A percentile compares a stretch with the other conserved stretches of the same genome.
Conservation (phyloP, 2,888 invertebrate genomes). For the Hirudinaria manillensis region DNA sequence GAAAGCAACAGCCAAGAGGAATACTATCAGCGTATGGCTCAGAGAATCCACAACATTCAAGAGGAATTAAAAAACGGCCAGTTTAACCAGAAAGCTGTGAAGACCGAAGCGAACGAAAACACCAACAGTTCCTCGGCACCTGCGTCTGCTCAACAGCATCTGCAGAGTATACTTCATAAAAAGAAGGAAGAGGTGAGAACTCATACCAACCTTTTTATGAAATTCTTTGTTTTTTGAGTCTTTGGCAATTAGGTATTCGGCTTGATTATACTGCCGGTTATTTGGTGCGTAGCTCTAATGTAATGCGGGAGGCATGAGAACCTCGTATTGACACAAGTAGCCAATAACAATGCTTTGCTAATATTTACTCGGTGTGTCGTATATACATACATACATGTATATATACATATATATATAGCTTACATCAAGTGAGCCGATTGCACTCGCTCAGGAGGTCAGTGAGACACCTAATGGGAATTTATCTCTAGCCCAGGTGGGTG, state of each 20-base stretch:
- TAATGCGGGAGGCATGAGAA: too few species aligned
- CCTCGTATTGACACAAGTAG: too few species aligned
- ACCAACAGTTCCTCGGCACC: background rate
- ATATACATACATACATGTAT: too few species aligned
- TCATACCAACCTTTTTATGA: too few species aligned
- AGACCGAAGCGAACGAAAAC: background rate
- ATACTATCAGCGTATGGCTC: slow-evolving; percentile 94
- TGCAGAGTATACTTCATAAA: slow-evolving; percentile 25
- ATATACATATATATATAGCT: background rate
- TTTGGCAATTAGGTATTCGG: too few species aligned
- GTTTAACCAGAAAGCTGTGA: background rate
- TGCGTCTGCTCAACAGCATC: slow-evolving; percentile 19
- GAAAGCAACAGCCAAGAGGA: slow-evolving; percentile 94
- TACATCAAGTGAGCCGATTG: background rate
- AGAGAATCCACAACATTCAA: slow-evolving; percentile 99
- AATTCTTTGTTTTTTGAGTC: too few species aligned
- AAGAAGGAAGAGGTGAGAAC: slow-evolving; percentile 27
- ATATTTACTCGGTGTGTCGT: too few species aligned
- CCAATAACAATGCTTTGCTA: too few species aligned
- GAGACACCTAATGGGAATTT: background rate
- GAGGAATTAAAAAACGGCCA: slow-evolving; percentile 75
- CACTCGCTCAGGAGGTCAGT: background rate
- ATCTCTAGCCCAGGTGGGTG: slow-evolving; percentile 5
- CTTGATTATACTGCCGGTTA: too few species aligned
- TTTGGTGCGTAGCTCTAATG: too few species aligned